Evolutionary conservation across 2,113 vertebrate genomes (phyloP).

Genomic region (Pongo abelii): DNA sequence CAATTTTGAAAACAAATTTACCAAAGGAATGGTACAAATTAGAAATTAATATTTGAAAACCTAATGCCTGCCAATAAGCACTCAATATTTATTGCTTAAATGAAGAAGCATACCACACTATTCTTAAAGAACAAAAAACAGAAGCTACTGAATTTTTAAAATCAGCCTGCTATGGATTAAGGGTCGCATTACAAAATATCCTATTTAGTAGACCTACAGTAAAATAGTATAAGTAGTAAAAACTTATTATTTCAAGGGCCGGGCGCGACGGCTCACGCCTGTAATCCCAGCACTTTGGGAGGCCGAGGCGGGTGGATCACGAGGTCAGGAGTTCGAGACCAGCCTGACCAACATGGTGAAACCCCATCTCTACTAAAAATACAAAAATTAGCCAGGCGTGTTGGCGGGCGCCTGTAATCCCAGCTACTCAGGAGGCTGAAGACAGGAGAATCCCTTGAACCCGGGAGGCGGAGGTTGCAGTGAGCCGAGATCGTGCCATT

Average conservation of each 20-base stretch:
- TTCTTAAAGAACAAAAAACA: background rate
- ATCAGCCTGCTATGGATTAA: background rate
- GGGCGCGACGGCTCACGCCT: too few species aligned
- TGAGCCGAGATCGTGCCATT: too few species aligned
- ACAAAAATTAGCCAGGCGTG: too few species aligned
- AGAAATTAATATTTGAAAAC: slow-evolving; percentile 36
- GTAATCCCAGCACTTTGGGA: too few species aligned
- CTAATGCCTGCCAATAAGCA: background rate
- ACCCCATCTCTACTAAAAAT: too few species aligned
- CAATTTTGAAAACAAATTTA: slow-evolving; percentile 38
- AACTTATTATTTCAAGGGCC: background rate
- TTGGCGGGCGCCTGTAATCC: too few species aligned
- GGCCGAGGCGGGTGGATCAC: too few species aligned
- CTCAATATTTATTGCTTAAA: background rate
- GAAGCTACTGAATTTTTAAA: background rate
- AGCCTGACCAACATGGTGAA: too few species aligned
- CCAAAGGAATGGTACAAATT: background rate
- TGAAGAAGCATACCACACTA: background rate
- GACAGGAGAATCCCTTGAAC: too few species aligned
- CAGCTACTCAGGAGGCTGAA: too few species aligned
- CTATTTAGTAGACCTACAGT: background rate
- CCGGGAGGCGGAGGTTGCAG: too few species aligned
- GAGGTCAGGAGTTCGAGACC: too few species aligned
- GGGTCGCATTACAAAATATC: background rate
- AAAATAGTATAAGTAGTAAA: background rate